A percentile compares a stretch with the other conserved stretches of the same genome.
Conservation (phyloP, 1,140 invertebrate genomes). For the Nomia melanderi region DNA sequence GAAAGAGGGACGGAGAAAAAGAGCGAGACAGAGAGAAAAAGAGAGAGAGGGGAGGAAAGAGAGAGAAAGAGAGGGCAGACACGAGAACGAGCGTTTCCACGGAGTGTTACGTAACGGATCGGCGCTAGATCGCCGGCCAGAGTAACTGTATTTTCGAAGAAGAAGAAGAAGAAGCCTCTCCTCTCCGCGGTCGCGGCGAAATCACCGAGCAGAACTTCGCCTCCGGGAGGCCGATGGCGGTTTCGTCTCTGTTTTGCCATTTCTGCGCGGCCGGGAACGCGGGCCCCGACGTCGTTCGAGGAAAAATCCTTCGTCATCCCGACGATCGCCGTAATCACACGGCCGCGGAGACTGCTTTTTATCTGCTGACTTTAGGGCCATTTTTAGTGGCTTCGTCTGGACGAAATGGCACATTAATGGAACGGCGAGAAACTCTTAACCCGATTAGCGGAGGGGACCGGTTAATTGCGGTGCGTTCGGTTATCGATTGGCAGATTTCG, state of each 20-base stretch:
- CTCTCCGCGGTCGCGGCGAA: conserved; percentile 38
- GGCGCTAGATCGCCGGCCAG: conserved; percentile 59
- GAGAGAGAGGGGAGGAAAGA: too few species aligned
- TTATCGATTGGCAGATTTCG: too few species aligned
- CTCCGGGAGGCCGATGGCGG: conserved; percentile 12
- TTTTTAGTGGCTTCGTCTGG: neutral
- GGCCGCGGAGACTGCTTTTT: neutral
- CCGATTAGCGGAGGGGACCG: too few species aligned
- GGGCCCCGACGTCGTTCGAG: neutral
- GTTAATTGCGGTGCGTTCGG: too few species aligned
- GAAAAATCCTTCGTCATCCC: neutral
- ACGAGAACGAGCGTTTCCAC: conserved; percentile 61
- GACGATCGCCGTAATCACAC: neutral
- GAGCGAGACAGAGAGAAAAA: too few species aligned
- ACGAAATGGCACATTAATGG: too few species aligned
- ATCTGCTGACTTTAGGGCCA: neutral
- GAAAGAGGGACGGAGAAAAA: neutral
- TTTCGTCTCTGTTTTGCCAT: neutral
- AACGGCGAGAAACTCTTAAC: too few species aligned
- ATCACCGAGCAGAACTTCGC: conserved; percentile 56
- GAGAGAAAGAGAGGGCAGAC: conserved; percentile 23
- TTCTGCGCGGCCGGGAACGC: neutral
- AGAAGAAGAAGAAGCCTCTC: conserved; percentile 35
- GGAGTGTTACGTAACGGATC: conserved; percentile 69
- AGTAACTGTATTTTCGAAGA: conserved; percentile 67